These are phyloP conservation scores for Coelopa pilipes DNA, from an alignment of 2,888 invertebrate genomes.

Conservation along the genomic window DNA sequence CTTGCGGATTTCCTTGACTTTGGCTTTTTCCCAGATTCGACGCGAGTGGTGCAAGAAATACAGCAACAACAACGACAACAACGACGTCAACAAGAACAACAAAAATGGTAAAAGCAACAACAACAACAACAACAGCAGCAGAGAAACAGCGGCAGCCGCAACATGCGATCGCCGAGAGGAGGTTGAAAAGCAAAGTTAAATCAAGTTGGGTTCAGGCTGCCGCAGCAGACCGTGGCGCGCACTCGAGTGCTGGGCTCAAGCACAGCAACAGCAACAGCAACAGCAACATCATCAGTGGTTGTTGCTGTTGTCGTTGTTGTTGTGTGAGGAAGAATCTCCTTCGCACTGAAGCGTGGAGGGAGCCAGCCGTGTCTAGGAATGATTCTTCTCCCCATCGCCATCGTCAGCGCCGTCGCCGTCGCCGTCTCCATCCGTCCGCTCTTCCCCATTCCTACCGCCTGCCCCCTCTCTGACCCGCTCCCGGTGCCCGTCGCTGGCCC, in stretches of 20 bases:
- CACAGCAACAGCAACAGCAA: constrained; percentile 8
- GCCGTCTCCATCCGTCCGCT: too few relatives aligned
- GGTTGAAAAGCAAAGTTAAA: constrained; percentile 22
- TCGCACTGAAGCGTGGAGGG: neutral
- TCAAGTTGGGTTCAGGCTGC: constrained; percentile 23
- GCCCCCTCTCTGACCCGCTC: too few relatives aligned
- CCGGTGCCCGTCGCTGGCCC: too few relatives aligned
- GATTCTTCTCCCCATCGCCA: neutral
- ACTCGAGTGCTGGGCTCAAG: constrained; percentile 4
- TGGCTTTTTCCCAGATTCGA: constrained; percentile 7
- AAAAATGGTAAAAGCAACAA: neutral
- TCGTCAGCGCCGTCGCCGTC: too few relatives aligned
- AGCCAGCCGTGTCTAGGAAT: neutral
- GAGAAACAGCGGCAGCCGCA: neutral
- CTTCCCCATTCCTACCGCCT: too few relatives aligned
- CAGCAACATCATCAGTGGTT: neutral
- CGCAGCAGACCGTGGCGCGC: constrained; percentile 25
- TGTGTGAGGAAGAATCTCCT: constrained; percentile 7
- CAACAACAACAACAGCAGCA: neutral
- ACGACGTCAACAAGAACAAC: neutral
- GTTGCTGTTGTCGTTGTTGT: constrained; percentile 5
- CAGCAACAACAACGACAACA: neutral
- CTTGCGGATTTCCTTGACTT: constrained; percentile 28
- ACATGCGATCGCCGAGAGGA: neutral
- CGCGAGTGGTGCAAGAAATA: neutral